Base-by-base conservation (phyloP, 1,140 invertebrate species). In the Coenobita brevimanus region DNA sequence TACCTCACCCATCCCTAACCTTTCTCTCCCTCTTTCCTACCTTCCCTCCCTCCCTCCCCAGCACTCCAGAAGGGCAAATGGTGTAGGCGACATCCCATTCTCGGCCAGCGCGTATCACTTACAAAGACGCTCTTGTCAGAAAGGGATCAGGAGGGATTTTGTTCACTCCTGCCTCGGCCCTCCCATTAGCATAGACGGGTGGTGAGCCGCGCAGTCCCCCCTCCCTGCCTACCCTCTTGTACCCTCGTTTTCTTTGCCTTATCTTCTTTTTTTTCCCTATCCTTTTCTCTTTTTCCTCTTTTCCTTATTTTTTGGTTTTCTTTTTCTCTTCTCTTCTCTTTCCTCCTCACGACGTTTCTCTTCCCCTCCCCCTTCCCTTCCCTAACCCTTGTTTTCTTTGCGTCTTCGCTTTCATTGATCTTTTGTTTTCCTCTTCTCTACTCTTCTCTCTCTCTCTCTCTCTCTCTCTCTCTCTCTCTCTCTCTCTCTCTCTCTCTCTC, bases 121-220 rank as follows among this genome's bases (percentile, higher is more conserved):
- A 86, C 83, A 86, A 86, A 86, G 83, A 69, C 17, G 57, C 73
- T 79, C 60, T 86, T 79, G 83, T 86, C 83, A 50, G 79, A 86
- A 86, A 86, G 83, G 83, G 83, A 86, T 86, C 83, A 79, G 83
- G 75, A 24, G 62, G 46, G 82, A 83, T 69, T 86, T 86, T 73
- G 67, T 73, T 86, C 43, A 46, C 69, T 73, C 75, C 79, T 38
- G 21, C 41, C 69, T 69, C 62, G 36, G 64, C 60, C 36, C 57
- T n/a, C 46, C 83, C 83, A 86, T 86, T 86, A 86, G 73, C 83
- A 86, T 86, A 86, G 38, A 30, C 60, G 38, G 78, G 41, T n/a
- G n/a, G n/a, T n/a, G n/a, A 27, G 38, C 46, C 24, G 21, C 79
- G 10, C 30, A 27, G 33, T 24, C 24, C 15, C 27, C 21, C n/a